A percentile compares a stretch with the other conserved stretches of the same genome.
Conservation (phyloP, 1,140 invertebrate genomes). For the Melitaea cinxia region DNA sequence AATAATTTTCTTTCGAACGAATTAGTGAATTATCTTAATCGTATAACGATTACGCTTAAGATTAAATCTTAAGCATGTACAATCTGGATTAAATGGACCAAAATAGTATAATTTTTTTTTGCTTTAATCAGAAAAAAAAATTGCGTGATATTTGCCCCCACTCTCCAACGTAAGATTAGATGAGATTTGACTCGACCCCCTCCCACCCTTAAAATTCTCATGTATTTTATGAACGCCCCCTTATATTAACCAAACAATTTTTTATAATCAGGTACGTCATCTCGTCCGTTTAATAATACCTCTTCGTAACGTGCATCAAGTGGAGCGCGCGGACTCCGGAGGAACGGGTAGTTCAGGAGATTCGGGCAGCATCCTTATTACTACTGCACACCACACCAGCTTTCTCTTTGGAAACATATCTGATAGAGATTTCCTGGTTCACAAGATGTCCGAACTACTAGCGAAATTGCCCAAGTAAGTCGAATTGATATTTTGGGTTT, state of each 20-base stretch:
- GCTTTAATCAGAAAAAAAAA: no score
- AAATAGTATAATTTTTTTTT: no score
- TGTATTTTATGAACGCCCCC: no score
- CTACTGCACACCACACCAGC: conserved; percentile 89
- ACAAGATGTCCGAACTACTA: conserved; percentile 94
- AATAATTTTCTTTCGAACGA: no score
- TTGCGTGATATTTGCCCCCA: no score
- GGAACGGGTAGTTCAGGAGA: conserved; percentile 82
- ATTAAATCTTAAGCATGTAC: no score
- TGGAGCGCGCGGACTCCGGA: conserved; percentile 68
- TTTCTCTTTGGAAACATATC: conserved; percentile 95
- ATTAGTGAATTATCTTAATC: no score
- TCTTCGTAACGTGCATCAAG: conserved; percentile 83
- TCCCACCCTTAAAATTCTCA: no score
- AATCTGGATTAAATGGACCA: no score
- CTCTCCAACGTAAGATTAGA: no score
- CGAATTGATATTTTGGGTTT: background rate
- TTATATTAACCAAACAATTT: background rate
- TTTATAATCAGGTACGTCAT: conserved; percentile 85
- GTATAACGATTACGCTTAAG: no score
- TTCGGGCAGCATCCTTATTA: conserved; percentile 92
- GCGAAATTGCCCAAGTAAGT: conserved; percentile 83
- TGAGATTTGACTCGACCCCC: no score
- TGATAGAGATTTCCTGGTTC: conserved; percentile 94
- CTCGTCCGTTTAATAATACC: conserved; percentile 95